Base-by-base conservation (phyloP, 2,113 vertebrate genomes). In the Butastur rufipennis region DNA sequence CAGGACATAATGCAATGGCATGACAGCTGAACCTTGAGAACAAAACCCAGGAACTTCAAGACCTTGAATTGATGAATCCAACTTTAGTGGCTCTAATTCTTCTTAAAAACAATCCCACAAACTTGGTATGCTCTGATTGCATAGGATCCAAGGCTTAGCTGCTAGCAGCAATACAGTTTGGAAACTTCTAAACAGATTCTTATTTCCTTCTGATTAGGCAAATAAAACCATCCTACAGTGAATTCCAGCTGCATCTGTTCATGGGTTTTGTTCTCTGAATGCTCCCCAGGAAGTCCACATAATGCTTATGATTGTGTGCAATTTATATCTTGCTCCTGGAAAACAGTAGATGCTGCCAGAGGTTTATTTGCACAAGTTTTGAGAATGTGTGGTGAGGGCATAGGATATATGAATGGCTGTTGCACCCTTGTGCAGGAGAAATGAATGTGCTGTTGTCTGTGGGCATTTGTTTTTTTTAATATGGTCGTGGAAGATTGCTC, bases 211-310 rank as follows among this genome's bases (percentile, higher is more conserved):
- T 72, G 71, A 86, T 90, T 45, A 78, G 52, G 58, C 36, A 72
- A 72, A 86, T 66, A 89, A 81, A 86, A 86, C 61, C 58, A 72
- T 72, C 63, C 70, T 89, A 63, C 45, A 72, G 63, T 61, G 75
- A 81, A 77, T 81, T 95, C 81, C 81, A 95, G 75, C 63, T 92
- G 93, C 70, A 81, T 86, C 81, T 86, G 70, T 61, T 81, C 20
- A 43, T 59, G 70, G 55, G 50, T 66, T 81, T 66, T 92, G 52
- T 81, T 89, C 1, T 1, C 85, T 50, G 63, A 65, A 45, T 79
- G 53, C n/a, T 87, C 47, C 75, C 47, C 59, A 50, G 78, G 83
- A 91, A 87, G 72, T 40, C n/a, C 52, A 45, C 52, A 72, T 40
- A 81, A 65, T 81, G 55, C 67, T 61, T 55, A 36, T 85, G 85